Conservation (phyloP, 1,140 invertebrate genomes). For the Probaryconus sp. region DNA sequence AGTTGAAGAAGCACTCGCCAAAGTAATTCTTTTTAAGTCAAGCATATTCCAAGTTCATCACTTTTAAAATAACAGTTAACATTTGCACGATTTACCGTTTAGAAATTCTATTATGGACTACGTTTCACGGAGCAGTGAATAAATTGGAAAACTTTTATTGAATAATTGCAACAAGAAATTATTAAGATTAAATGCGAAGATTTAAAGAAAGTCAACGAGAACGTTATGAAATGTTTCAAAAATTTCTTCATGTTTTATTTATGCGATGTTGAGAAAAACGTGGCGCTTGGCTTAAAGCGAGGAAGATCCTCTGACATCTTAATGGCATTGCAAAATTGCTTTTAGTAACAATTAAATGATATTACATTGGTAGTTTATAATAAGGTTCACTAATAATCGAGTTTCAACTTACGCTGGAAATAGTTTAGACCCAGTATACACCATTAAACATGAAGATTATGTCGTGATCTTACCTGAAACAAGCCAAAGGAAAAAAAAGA, state of each 20-base stretch:
- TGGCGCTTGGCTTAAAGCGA: conserved; percentile 6
- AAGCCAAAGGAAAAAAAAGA: conserved; percentile 16
- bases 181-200: conserved; percentile 22
- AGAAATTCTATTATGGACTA: conserved; percentile 11
- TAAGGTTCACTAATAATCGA: no score
- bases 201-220: conserved; percentile 14
- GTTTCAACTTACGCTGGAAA: conserved; percentile 24
- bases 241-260: conserved; percentile 29
- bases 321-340: conserved; percentile 16
- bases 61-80: conserved; percentile 19
- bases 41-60: conserved; percentile 1
- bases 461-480: conserved; percentile 27
- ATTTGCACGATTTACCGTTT: conserved; percentile 5
- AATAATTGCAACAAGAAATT: conserved; percentile 40
- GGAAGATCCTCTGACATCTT: conserved; percentile 19
- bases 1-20: no score
- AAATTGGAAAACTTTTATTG: conserved; percentile 43
- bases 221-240: conserved; percentile 13
- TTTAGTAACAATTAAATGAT: conserved; percentile 25
- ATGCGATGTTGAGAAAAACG: conserved; percentile 7
- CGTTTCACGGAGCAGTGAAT: conserved; percentile 6
- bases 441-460: conserved; percentile 30
- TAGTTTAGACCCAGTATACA: background rate
- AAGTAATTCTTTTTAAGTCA: conserved; percentile 3
- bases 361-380: conserved; percentile 17